phyloP scores from a whole-genome alignment of 30 jellyfish, hydroid and myxozoan species.

The Calvadosia cruxmelitensis region DNA sequence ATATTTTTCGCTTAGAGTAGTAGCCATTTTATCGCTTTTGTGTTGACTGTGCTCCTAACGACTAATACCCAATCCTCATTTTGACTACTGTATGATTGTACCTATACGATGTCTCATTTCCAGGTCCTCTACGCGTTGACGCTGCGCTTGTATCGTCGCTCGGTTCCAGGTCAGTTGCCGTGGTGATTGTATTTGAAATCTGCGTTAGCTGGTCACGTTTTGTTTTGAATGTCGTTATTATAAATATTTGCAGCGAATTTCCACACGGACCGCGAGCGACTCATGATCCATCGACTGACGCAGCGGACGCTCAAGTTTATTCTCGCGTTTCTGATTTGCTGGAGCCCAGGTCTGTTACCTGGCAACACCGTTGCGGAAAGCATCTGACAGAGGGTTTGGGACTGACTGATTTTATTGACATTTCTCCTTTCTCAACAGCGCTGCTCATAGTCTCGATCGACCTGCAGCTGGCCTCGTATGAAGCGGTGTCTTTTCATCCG shows the following conservation, averaged over 20 bases:
- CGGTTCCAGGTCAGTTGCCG: slow-evolving; percentile 53
- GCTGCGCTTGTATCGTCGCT: slow-evolving; percentile 47
- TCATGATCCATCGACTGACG: slow-evolving; percentile 43
- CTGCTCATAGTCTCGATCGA: not conserved
- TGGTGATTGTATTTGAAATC: not conserved
- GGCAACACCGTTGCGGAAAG: not conserved
- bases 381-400: too few species aligned
- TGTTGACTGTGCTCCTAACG: too few species aligned
- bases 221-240: not conserved
- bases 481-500: not conserved
- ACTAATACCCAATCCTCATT: too few species aligned
- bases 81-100: too few species aligned
- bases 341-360: slow-evolving; percentile 72
- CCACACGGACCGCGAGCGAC: slow-evolving; percentile 78
- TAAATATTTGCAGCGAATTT: slow-evolving; percentile 21
- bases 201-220: not conserved
- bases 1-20: too few species aligned
- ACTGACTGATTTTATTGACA: too few species aligned
- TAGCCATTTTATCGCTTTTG: too few species aligned
- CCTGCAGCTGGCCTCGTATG: not conserved
- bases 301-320: slow-evolving; percentile 45
- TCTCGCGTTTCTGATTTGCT: slow-evolving; percentile 54
- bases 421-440: not conserved
- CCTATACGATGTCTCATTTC: too few species aligned
- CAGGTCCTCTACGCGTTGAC: slow-evolving; percentile 56